Conservation (phyloP, 2,113 vertebrate genomes). For the Centrocercus urophasianus region DNA sequence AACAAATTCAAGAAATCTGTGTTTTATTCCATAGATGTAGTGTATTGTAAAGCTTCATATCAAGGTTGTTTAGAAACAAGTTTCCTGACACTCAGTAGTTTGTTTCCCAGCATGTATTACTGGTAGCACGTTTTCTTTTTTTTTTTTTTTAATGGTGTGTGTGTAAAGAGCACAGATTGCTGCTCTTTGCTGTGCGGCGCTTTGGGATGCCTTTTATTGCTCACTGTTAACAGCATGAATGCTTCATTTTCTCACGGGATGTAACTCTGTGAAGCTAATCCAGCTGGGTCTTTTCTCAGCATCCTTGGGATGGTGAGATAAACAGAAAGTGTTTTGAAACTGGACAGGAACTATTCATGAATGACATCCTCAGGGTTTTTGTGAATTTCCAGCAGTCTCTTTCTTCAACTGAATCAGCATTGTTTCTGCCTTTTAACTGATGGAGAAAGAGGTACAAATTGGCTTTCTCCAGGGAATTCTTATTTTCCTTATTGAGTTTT, state of each 20-base stretch:
- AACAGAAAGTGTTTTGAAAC: constrained; percentile 54
- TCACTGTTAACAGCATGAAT: constrained; percentile 3
- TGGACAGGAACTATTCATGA: constrained; percentile 28
- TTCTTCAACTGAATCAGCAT: background rate
- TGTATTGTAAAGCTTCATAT: background rate
- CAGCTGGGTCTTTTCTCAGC: constrained; percentile 28
- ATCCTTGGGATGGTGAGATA: constrained; percentile 10
- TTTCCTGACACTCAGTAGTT: background rate
- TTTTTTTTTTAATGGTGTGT: no score
- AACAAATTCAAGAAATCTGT: background rate
- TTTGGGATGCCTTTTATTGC: background rate
- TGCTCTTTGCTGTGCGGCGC: background rate
- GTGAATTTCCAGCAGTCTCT: background rate
- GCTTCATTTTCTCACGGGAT: background rate
- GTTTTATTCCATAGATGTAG: background rate
- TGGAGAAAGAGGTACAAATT: background rate
- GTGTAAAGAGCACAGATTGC: background rate
- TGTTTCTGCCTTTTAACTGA: background rate
- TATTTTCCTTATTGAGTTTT: background rate
- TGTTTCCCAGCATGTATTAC: background rate
- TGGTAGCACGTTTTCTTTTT: background rate
- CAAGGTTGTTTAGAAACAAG: background rate
- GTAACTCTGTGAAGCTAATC: background rate
- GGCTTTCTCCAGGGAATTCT: background rate
- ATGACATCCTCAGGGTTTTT: constrained; percentile 15